phyloP scores from a whole-genome alignment of 2,888 invertebrate species.

The Calephelis perditalis region DNA sequence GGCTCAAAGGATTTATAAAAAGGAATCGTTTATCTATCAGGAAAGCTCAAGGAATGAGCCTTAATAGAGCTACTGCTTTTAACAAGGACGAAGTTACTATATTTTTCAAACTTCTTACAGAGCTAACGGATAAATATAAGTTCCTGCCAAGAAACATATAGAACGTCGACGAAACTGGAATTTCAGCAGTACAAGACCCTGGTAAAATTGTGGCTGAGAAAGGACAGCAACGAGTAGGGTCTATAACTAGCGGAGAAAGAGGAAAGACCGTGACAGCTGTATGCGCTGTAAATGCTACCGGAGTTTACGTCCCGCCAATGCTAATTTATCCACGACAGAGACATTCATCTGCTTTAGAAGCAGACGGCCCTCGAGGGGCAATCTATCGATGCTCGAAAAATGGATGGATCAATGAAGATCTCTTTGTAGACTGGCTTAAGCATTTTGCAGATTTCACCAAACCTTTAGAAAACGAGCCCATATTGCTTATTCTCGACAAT shows the following conservation, averaged over 20 bases:
- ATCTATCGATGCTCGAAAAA: slow-evolving; percentile 33
- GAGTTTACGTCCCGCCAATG: slow-evolving; percentile 48
- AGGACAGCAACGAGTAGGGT: slow-evolving; percentile 51
- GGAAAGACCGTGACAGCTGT: slow-evolving; percentile 46
- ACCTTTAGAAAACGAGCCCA: slow-evolving; percentile 28
- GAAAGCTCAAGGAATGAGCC: slow-evolving; percentile 27
- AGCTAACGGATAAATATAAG: slow-evolving; percentile 33
- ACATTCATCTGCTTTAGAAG: slow-evolving; percentile 45
- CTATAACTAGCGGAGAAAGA: slow-evolving; percentile 48
- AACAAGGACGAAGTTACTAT: slow-evolving; percentile 27
- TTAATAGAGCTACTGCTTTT: slow-evolving; percentile 36
- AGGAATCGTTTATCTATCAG: slow-evolving; percentile 26
- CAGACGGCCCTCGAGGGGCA: slow-evolving; percentile 47
- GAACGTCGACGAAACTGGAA: slow-evolving; percentile 55
- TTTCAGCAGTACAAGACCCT: slow-evolving; percentile 47
- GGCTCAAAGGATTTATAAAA: slow-evolving; percentile 29
- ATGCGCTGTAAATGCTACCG: not conserved
- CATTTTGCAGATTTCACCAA: slow-evolving; percentile 31
- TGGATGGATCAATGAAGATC: slow-evolving; percentile 36
- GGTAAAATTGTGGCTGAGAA: slow-evolving; percentile 46
- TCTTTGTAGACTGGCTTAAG: slow-evolving; percentile 34
- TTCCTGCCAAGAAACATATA: slow-evolving; percentile 38
- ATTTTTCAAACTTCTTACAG: slow-evolving; percentile 32
- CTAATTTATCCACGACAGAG: slow-evolving; percentile 57
- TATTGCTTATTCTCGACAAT: slow-evolving; percentile 30